These are phyloP conservation scores for Perccottus glenii DNA, from an alignment of 2,113 vertebrate species.

Conservation along the genomic window DNA sequence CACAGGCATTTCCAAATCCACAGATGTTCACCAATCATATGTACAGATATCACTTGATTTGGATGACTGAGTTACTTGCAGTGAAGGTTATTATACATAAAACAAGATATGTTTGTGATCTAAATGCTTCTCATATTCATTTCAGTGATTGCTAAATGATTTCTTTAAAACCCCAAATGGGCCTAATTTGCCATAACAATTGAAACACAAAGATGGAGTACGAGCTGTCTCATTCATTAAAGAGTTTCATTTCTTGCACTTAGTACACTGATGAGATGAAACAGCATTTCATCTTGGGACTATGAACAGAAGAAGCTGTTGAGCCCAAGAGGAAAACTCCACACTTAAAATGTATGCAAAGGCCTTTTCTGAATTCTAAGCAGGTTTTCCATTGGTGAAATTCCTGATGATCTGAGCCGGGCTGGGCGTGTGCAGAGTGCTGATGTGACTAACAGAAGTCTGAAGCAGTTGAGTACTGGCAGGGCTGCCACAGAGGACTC, in stretches of 20 bases:
- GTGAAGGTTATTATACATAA: conserved; percentile 19
- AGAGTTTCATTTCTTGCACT: conserved; percentile 36
- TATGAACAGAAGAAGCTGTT: conserved; percentile 39
- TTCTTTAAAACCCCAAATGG: neutral
- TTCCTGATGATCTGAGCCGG: conserved; percentile 76
- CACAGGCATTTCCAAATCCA: conserved; percentile 44
- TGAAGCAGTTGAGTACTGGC: conserved; percentile 49
- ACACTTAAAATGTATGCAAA: conserved; percentile 68
- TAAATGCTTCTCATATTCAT: conserved; percentile 12
- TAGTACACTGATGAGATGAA: conserved; percentile 58
- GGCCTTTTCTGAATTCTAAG: conserved; percentile 73
- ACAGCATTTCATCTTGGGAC: conserved; percentile 43
- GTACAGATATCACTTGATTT: conserved; percentile 46
- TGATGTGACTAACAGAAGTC: conserved; percentile 71
- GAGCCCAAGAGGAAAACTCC: conserved; percentile 51
- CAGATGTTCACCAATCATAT: conserved; percentile 61
- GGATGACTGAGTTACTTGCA: conserved; percentile 28
- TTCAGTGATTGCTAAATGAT: conserved; percentile 26
- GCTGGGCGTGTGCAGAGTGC: conserved; percentile 68
- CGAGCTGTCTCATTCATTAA: conserved; percentile 15
- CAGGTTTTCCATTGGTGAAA: conserved; percentile 75
- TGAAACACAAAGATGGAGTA: conserved; percentile 5
- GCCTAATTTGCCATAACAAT: conserved; percentile 27
- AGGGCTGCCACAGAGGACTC: conserved; percentile 63
- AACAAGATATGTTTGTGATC: conserved; percentile 26